Conservation (phyloP, 2,797 vertebrate genomes). For the Carduelis carduelis region DNA sequence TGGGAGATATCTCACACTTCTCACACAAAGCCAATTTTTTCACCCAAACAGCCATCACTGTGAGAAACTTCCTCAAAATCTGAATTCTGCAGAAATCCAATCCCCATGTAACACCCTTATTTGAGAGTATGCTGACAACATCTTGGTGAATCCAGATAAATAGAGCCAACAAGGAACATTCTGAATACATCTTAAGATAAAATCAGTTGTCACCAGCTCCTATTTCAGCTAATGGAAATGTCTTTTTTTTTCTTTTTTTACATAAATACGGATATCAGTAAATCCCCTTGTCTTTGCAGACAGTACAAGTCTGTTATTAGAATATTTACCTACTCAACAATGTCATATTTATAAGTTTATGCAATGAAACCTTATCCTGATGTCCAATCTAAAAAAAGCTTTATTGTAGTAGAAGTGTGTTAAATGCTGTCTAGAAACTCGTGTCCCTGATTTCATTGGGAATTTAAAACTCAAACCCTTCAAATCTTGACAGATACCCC, state of each 20-base stretch:
- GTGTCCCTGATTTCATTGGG: neutral
- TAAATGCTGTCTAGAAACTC: neutral
- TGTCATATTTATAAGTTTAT: neutral
- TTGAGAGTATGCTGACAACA: neutral
- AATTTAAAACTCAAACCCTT: neutral
- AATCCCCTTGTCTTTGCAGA: neutral
- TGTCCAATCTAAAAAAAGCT: neutral
- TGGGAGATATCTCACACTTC: neutral
- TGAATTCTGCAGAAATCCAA: neutral
- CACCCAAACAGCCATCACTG: neutral
- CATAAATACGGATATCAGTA: neutral
- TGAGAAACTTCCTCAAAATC: neutral
- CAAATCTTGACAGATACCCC: neutral
- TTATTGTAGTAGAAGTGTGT: neutral
- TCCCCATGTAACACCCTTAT: neutral
- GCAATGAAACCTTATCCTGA: neutral
- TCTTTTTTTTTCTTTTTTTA: neutral
- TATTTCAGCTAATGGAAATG: neutral
- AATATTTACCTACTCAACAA: neutral
- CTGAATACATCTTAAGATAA: neutral
- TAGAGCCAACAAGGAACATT: neutral
- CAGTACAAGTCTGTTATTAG: neutral
- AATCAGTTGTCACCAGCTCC: neutral
- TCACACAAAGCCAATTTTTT: neutral
- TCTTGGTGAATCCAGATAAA: neutral